A percentile compares a stretch with the other conserved stretches of the same genome.
Evolutionary conservation across 1,140 invertebrate genomes (phyloP).

Genomic region (Uloborus diversus): DNA sequence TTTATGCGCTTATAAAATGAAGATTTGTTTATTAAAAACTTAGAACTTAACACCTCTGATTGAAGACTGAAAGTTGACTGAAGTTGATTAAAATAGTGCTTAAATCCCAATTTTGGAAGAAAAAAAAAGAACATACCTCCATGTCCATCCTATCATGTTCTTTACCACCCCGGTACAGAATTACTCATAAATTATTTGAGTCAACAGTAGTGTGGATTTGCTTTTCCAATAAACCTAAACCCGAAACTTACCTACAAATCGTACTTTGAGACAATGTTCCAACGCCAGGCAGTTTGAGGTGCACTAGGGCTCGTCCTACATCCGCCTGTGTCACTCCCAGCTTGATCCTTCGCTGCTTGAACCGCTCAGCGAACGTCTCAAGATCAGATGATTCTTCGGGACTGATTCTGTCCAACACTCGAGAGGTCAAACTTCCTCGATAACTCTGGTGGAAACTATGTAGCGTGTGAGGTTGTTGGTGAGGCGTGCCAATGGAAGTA

Average conservation of each 20-base stretch:
- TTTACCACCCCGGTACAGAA: too few relatives aligned
- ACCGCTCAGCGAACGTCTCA: slow-evolving; percentile 97
- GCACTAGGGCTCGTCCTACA: slow-evolving; percentile 96
- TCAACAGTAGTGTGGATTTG: too few relatives aligned
- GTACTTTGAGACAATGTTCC: slow-evolving; percentile 98
- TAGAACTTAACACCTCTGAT: too few relatives aligned
- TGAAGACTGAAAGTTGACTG: too few relatives aligned
- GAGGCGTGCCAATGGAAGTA: slow-evolving; percentile 65
- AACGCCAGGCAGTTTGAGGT: slow-evolving; percentile 97
- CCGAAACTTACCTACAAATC: slow-evolving; percentile 85
- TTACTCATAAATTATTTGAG: too few relatives aligned
- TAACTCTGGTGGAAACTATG: slow-evolving; percentile 15
- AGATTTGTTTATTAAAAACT: too few relatives aligned
- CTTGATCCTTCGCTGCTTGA: slow-evolving; percentile 98
- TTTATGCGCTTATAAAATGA: too few relatives aligned
- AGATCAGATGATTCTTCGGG: slow-evolving; percentile 87
- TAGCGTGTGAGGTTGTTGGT: not conserved
- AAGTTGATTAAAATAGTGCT: too few relatives aligned
- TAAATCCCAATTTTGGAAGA: too few relatives aligned
- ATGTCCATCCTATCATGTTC: too few relatives aligned
- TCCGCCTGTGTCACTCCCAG: slow-evolving; percentile 98
- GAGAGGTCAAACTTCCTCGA: not conserved
- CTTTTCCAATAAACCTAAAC: too few relatives aligned
- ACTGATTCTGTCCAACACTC: slow-evolving; percentile 1
- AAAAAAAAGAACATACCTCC: too few relatives aligned